A percentile compares a stretch with the other conserved stretches of the same genome.
These are phyloP conservation scores for Tinamus major DNA, from an alignment of 2,797 vertebrate genomes.

Conservation along the genomic window DNA sequence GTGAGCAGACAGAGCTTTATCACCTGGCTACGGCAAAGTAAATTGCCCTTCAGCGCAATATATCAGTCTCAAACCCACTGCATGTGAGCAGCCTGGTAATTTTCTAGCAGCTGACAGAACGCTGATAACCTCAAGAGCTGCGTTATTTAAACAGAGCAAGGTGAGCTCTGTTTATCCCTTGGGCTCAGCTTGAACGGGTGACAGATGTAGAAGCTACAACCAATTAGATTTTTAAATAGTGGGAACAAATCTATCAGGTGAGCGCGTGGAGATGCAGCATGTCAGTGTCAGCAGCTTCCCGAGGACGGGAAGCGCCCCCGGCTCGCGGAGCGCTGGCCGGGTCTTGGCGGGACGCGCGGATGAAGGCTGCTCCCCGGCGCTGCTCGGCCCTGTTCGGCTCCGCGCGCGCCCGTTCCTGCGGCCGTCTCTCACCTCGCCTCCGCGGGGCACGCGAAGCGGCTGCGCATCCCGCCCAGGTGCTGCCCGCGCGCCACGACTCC, in stretches of 20 bases:
- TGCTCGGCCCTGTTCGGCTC: neutral
- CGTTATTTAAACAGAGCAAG: slow-evolving; percentile 67
- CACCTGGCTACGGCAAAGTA: neutral
- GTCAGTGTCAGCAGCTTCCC: too few relatives aligned
- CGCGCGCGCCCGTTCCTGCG: too few relatives aligned
- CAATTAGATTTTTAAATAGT: slow-evolving; percentile 58
- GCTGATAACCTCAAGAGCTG: slow-evolving; percentile 51
- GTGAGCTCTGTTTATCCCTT: slow-evolving; percentile 64
- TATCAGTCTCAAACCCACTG: neutral
- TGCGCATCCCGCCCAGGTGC: neutral
- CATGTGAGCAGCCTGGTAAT: neutral
- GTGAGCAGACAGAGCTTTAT: neutral
- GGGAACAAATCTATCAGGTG: neutral
- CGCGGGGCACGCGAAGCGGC: neutral
- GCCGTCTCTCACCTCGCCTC: too few relatives aligned
- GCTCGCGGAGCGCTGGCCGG: neutral
- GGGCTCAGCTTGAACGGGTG: slow-evolving; percentile 60
- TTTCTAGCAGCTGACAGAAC: slow-evolving; percentile 59
- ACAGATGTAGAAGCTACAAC: slow-evolving; percentile 41
- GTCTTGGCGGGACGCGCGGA: neutral
- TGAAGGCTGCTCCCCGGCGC: too few relatives aligned
- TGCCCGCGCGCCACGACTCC: neutral
- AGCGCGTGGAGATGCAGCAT: neutral
- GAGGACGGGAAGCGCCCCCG: neutral
- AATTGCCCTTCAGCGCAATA: neutral